These are phyloP conservation scores for Plusia festucae DNA, from an alignment of 2,888 invertebrate species.

Conservation along the genomic window DNA sequence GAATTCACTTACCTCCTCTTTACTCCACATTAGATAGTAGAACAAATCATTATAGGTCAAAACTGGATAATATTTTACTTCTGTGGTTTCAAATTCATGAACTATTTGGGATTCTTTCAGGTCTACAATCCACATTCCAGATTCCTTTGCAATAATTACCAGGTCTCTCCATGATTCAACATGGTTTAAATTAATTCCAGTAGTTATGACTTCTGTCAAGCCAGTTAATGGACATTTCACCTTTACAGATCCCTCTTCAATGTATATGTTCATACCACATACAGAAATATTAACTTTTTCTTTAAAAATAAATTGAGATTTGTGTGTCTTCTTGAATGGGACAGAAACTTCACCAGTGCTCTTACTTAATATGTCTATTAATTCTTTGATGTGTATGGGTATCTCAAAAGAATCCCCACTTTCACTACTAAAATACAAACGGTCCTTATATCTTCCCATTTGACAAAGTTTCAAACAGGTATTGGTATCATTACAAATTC, in stretches of 20 bases:
- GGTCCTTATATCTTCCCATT: slow-evolving; percentile 58
- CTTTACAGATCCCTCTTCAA: slow-evolving; percentile 63
- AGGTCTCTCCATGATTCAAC: slow-evolving; percentile 72
- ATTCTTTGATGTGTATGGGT: slow-evolving; percentile 62
- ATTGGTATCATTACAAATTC: slow-evolving; percentile 67
- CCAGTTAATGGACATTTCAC: slow-evolving; percentile 75
- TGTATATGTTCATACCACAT: slow-evolving; percentile 68
- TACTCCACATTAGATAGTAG: slow-evolving; percentile 74
- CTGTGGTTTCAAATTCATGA: slow-evolving; percentile 68
- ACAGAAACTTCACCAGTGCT: slow-evolving; percentile 62
- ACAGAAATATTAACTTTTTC: slow-evolving; percentile 24
- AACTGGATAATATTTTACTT: slow-evolving; percentile 70
- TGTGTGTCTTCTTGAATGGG: slow-evolving; percentile 64
- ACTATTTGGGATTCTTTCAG: slow-evolving; percentile 65
- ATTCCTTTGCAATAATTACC: slow-evolving; percentile 66
- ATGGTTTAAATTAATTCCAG: slow-evolving; percentile 60
- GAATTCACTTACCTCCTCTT: slow-evolving; percentile 68
- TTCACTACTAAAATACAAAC: slow-evolving; percentile 74
- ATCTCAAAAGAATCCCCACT: slow-evolving; percentile 73
- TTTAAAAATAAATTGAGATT: slow-evolving; percentile 35
- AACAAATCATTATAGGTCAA: slow-evolving; percentile 69
- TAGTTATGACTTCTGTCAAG: slow-evolving; percentile 62
- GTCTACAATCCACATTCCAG: slow-evolving; percentile 76
- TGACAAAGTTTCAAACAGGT: slow-evolving; percentile 68
- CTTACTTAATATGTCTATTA: slow-evolving; percentile 64